Conservation (phyloP, 2,797 vertebrate species). For the Myotis vivesi region DNA sequence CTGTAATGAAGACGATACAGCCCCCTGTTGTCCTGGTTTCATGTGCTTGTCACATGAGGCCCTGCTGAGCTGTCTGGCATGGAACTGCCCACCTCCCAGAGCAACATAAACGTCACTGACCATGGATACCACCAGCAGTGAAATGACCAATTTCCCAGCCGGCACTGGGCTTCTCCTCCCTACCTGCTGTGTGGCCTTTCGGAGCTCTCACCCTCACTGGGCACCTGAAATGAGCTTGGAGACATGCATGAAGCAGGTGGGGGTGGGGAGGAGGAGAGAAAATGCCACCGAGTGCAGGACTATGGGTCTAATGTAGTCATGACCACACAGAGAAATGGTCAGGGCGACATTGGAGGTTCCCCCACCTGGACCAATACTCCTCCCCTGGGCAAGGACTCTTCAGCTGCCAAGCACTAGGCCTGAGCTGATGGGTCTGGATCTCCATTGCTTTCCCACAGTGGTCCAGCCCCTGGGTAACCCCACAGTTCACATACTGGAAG, state of each 20-base stretch:
- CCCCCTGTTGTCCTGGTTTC: background rate
- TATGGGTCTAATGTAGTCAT: too few species aligned
- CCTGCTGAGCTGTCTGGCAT: conserved; percentile 5
- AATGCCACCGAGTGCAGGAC: background rate
- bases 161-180: background rate
- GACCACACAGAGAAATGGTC: background rate
- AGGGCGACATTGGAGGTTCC: too few species aligned
- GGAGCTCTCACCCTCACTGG: background rate
- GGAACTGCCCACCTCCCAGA: background rate
- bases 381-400: background rate
- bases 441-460: background rate
- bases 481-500: background rate
- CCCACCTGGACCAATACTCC: background rate
- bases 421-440: background rate
- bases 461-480: background rate
- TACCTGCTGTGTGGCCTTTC: background rate
- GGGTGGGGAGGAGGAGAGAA: background rate
- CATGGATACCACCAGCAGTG: background rate
- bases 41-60: background rate
- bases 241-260: background rate
- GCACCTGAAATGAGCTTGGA: background rate
- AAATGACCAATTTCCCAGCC: background rate
- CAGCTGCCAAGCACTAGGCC: background rate
- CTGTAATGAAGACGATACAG: conserved; percentile 39
- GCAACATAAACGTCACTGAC: conserved; percentile 30